These are phyloP conservation scores for Anseranas semipalmata DNA, from an alignment of 2,113 vertebrate genomes.

Conservation along the genomic window DNA sequence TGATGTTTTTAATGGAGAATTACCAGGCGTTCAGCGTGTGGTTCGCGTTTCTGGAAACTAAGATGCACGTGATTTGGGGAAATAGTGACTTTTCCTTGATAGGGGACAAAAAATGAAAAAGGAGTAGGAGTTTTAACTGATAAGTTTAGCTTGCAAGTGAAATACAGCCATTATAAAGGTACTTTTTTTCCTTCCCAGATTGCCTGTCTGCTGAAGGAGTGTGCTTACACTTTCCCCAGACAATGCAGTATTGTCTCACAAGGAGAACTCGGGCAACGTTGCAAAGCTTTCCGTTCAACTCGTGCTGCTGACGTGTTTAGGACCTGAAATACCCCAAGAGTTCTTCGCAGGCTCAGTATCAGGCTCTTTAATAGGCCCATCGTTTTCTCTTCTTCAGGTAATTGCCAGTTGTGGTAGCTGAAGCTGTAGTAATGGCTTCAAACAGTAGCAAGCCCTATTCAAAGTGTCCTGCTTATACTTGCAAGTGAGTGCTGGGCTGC, in stretches of 20 bases:
- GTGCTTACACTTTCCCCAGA: accelerated
- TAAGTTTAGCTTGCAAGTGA: not conserved
- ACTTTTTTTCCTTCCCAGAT: not conserved
- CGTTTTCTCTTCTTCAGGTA: not conserved
- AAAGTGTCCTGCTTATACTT: not conserved
- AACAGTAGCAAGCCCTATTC: not conserved
- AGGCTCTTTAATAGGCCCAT: not conserved
- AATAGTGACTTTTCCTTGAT: not conserved
- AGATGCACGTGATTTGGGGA: not conserved
- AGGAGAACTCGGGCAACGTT: not conserved
- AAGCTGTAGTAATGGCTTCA: not conserved
- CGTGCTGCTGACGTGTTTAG: not conserved
- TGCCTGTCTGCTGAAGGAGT: not conserved
- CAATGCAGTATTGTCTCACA: not conserved
- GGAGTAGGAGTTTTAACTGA: not conserved
- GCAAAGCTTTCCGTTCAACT: not conserved
- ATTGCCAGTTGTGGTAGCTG: not conserved
- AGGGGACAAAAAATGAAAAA: not conserved
- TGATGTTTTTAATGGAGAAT: no score
- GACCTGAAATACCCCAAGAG: not conserved
- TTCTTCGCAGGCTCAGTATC: not conserved
- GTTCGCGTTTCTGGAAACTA: not conserved
- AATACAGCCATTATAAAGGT: not conserved
- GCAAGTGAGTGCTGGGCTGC: not conserved
- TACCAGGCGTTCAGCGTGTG: no score